Conservation (phyloP, 2,888 invertebrate genomes). For the Drosophila putrida region DNA sequence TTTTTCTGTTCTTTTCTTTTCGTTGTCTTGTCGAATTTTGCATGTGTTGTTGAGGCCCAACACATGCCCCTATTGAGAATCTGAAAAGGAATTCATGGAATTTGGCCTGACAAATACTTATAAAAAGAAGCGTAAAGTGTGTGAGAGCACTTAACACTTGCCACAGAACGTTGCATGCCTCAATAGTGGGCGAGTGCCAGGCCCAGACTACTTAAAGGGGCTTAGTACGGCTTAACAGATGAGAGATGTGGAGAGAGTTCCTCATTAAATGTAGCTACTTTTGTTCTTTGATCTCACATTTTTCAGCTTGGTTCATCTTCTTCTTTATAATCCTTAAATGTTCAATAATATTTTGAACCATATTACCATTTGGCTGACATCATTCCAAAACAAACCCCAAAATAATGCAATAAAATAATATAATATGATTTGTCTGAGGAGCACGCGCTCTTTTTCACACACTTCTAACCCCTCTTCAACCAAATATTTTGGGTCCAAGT, state of each 20-base stretch:
- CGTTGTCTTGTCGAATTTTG: conserved; percentile 52
- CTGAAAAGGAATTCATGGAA: conserved; percentile 65
- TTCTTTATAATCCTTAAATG: conserved; percentile 28
- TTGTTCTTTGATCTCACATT: conserved; percentile 23
- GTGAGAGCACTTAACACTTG: conserved; percentile 77
- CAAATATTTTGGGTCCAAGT: conserved; percentile 15
- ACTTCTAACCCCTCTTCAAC: neutral
- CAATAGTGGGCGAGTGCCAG: conserved; percentile 34
- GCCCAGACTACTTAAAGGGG: conserved; percentile 63
- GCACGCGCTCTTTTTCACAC: conserved; percentile 64
- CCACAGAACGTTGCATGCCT: conserved; percentile 17
- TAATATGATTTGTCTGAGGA: conserved; percentile 33
- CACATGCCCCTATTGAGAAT: conserved; percentile 54
- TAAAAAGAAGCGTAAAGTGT: conserved; percentile 50
- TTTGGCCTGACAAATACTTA: conserved; percentile 57
- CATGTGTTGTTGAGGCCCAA: conserved; percentile 45
- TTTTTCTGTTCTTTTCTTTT: conserved; percentile 34
- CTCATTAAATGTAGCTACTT: conserved; percentile 44
- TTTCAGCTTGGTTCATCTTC: neutral
- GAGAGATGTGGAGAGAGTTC: neutral
- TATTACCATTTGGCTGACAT: conserved; percentile 26
- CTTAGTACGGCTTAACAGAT: conserved; percentile 64
- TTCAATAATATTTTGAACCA: conserved; percentile 30
- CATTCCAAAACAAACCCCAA: conserved; percentile 10
- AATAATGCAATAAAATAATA: conserved; percentile 10